Conservation (phyloP, 2,888 invertebrate species). For the Torymus auratus region DNA sequence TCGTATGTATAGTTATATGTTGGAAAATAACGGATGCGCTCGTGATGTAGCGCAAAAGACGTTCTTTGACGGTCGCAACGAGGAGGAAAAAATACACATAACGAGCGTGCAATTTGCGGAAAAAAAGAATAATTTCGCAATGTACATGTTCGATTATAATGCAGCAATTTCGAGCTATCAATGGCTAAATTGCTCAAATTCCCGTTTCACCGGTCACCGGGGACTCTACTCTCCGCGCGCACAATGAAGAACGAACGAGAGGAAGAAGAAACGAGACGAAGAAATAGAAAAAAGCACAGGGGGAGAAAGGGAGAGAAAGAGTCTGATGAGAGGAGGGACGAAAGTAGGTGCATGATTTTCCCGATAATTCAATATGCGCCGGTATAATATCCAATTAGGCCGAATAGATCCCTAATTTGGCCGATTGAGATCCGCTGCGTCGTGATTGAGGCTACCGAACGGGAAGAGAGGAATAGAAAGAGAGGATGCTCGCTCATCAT, state of each 20-base stretch:
- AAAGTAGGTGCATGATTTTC: constrained; percentile 61
- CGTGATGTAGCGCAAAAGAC: too few species aligned
- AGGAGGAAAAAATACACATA: too few species aligned
- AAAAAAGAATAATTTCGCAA: neutral
- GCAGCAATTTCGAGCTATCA: constrained; percentile 36
- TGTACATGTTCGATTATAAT: constrained; percentile 45
- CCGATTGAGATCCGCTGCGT: constrained; percentile 64
- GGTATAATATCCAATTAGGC: constrained; percentile 72
- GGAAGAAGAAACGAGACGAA: too few species aligned
- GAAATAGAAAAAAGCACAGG: too few species aligned
- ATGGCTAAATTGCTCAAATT: constrained; percentile 49
- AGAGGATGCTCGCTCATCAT: constrained; percentile 20
- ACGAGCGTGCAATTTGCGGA: neutral
- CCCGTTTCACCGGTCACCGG: constrained; percentile 36
- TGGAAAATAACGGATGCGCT: too few species aligned
- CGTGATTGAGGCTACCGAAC: constrained; percentile 66
- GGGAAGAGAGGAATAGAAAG: too few species aligned
- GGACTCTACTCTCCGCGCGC: neutral
- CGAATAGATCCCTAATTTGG: constrained; percentile 71
- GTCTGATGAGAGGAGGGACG: neutral
- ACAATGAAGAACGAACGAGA: too few species aligned
- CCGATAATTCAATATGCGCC: constrained; percentile 67
- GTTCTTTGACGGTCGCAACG: too few species aligned
- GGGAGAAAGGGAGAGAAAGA: neutral
- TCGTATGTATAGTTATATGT: too few species aligned